phyloP scores from a whole-genome alignment of 2,888 invertebrate species.

The Harpalus rubripes region DNA sequence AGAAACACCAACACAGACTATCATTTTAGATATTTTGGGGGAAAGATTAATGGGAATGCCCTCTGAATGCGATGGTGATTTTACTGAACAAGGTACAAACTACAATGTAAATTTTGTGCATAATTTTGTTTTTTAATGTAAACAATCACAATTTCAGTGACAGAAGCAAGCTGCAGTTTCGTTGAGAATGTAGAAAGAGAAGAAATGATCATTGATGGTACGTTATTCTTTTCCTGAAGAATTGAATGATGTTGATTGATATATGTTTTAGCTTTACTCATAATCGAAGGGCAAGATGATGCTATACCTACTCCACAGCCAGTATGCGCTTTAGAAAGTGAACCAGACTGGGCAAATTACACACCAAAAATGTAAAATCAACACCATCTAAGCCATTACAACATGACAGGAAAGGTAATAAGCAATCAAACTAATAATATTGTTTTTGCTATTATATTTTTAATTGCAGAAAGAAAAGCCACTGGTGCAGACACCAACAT shows the following conservation, averaged over 20 bases:
- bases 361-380: not conserved
- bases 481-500: not conserved
- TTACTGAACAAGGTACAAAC: too few species aligned
- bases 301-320: not conserved
- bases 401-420: not conserved
- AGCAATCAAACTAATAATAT: not conserved
- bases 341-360: conserved; percentile 12
- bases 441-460: conserved; percentile 3
- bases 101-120: too few species aligned
- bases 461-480: not conserved
- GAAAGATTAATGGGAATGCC: too few species aligned
- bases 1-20: too few species aligned
- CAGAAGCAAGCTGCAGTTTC: conserved; percentile 4
- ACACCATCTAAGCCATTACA: conserved; percentile 1
- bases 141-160: not conserved
- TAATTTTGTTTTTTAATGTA: not conserved
- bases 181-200: conserved; percentile 3
- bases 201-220: not conserved
- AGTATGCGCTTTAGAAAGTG: not conserved
- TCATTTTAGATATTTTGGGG: too few species aligned
- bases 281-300: not conserved
- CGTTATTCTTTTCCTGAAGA: not conserved
- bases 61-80: too few species aligned
- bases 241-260: not conserved
- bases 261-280: conserved; percentile 12